Evolutionary conservation across 2,888 invertebrate species (phyloP), one percentile per base, ranked within the genome.

Genomic region (Acronicta psi): DNA sequence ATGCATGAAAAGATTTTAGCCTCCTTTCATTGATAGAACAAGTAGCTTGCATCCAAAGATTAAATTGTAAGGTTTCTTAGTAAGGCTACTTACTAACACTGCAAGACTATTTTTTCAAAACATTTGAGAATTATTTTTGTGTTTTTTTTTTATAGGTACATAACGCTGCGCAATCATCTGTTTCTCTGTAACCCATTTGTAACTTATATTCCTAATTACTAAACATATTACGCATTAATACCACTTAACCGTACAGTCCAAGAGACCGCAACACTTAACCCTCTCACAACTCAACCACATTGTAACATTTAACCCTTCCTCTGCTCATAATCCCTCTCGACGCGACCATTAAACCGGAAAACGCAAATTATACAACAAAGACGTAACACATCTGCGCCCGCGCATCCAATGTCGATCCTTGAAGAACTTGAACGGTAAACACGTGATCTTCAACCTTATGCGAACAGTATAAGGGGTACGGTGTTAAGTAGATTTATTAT

Each of bases 301-400:
- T 62, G 59, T 85, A 88, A 86, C 85, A 80, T 75, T 85, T 81
- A 87, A 82, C 87, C 86, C 87, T 68, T 81, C 83, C 54, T 62
- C 72, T 69, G 64, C 69, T 61, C 58, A 69, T 88, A 85, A 91
- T 90, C 83, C 87, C 80, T 76, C 85, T 89, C 88, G 93, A 93
- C 93, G 89, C 86, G 83, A 83, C 80, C 92, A 91, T 66, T 91
- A 89, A 89, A 89, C 93, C 91, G 93, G 93, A 93, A 93, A 90
- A 88, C 90, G 91, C 91, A 90, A 93, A 93, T 92, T 92, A 88
- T 86, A 90, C 93, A 93, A 93, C 93, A 93, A 93, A 93, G 92
- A 89, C 84, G 85, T 87, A 86, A 90, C 91, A 92, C 93, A 93
- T 93, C 93, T 93, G 93, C 92, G 86, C 82, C 65, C 59, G 82